Evolutionary conservation across 2,797 vertebrate species (phyloP).

Genomic region (Okamejei kenojei): DNA sequence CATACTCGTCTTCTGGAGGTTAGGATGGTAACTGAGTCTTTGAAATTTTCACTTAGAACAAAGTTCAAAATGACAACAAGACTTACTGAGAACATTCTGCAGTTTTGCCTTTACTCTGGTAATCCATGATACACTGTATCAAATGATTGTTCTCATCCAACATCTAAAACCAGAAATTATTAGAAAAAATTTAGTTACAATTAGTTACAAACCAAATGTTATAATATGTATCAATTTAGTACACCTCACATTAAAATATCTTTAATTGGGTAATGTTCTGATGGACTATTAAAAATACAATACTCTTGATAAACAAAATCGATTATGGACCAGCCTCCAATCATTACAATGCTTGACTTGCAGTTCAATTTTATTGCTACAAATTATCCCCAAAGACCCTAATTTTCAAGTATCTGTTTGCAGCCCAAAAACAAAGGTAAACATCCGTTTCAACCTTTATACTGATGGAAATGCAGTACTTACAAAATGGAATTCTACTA

Average conservation of each 20-base stretch:
- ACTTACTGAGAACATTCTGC: slow-evolving; percentile 93
- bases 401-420: background rate
- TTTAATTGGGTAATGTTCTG: background rate
- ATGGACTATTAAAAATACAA: background rate
- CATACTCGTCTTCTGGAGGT: too few relatives aligned
- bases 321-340: background rate
- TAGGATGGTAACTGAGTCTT: background rate
- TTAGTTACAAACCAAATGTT: background rate
- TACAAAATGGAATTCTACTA: background rate
- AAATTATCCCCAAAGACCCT: background rate
- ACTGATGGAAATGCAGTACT: background rate
- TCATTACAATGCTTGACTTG: background rate
- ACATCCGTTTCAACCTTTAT: background rate
- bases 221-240: background rate
- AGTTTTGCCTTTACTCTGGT: slow-evolving; percentile 94
- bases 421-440: background rate
- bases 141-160: slow-evolving; percentile 94
- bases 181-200: background rate
- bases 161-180: slow-evolving; percentile 63
- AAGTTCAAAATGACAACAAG: background rate
- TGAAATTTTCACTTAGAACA: background rate
- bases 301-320: background rate
- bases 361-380: background rate
- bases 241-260: background rate
- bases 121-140: slow-evolving; percentile 96